A percentile compares a stretch with the other conserved stretches of the same genome.
These are phyloP conservation scores for Scaptomyza cyrtandrae DNA, from an alignment of 2,888 invertebrate species.

Conservation along the genomic window DNA sequence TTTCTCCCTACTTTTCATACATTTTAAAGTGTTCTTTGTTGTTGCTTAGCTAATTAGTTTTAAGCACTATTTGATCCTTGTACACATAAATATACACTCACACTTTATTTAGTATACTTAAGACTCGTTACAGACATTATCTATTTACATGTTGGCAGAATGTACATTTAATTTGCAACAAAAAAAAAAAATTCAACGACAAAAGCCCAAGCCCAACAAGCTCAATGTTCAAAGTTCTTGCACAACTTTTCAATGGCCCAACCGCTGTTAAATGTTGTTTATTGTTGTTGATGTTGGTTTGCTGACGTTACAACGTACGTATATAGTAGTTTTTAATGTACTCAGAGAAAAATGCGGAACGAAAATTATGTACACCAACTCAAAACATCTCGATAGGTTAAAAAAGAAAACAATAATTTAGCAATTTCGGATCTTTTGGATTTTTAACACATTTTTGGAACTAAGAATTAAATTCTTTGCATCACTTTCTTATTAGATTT, in stretches of 20 bases:
- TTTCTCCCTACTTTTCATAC: constrained; percentile 26
- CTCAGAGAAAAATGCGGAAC: neutral
- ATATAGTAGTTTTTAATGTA: constrained; percentile 20
- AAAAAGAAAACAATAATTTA: too few relatives aligned
- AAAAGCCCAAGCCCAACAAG: constrained; percentile 48
- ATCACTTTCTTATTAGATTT: neutral
- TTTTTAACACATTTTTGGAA: neutral
- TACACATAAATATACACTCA: constrained; percentile 9
- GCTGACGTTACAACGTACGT: constrained; percentile 7
- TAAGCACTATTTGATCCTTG: constrained; percentile 47
- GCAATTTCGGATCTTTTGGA: too few relatives aligned
- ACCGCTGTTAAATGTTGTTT: constrained; percentile 76
- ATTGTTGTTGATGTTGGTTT: constrained; percentile 58
- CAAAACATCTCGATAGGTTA: too few relatives aligned
- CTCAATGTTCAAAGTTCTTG: constrained; percentile 47
- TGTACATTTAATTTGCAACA: constrained; percentile 74
- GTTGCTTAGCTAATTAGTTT: constrained; percentile 69
- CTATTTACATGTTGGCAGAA: constrained; percentile 73
- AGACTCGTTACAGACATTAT: constrained; percentile 57
- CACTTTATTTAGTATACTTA: constrained; percentile 3
- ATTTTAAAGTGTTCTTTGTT: constrained; percentile 48
- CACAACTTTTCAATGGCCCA: constrained; percentile 58
- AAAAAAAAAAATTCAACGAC: constrained; percentile 3
- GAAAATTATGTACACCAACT: too few relatives aligned
- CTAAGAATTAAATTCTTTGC: neutral